Base-by-base conservation (phyloP, 2,888 invertebrate species). In the Tethea ocularis region DNA sequence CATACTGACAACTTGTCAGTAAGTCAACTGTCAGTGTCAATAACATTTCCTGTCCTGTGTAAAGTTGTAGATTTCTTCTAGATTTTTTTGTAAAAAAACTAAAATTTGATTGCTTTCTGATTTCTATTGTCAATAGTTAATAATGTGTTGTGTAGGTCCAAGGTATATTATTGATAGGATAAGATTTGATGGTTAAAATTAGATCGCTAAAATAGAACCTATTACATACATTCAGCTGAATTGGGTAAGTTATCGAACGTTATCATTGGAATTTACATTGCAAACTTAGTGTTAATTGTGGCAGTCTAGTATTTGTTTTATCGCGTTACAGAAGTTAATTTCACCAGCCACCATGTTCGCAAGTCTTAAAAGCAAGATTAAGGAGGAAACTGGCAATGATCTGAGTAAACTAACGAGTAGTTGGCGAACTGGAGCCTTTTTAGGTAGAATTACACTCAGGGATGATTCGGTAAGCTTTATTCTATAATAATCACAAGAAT, bases 301-400 rank as follows among this genome's bases (percentile, higher is more conserved):
- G 70, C 59, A 65, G 62, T 58, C n/a, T n/a, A n/a, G 7, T 38
- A 64, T 62, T 59, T 59, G 64, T 68, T 64, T 65, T 63, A 59
- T 67, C 67, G 57, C 23, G 56, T 71, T 73, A 33, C 75, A 74
- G 75, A 67, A 68, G 62, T 59, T 57, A 59, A 56, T 63, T 41
- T 59, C 59, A 56, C 52, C 62, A 61, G 66, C 59, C 68, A 93
- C 83, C 82, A 98, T 98, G 97, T 98, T 98, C 87, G 96, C 97
- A 57, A 96, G 96, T 78, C 90, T 98, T 68, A 97, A 97, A 88
- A 97, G 97, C 88, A 97, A 97, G 93, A 97, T 97, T 74, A 96
- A 96, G 74, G 97, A 97, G 85, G 97, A 97, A 93, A 97, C 97
- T 67, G 97, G 97, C 56, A 96, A 95, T 83, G 97, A 97, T 86